Percentiles rank a stretch among this genome's conserved stretches.
Conservation (phyloP, 2,797 vertebrate species). For the Xerus rutilus region DNA sequence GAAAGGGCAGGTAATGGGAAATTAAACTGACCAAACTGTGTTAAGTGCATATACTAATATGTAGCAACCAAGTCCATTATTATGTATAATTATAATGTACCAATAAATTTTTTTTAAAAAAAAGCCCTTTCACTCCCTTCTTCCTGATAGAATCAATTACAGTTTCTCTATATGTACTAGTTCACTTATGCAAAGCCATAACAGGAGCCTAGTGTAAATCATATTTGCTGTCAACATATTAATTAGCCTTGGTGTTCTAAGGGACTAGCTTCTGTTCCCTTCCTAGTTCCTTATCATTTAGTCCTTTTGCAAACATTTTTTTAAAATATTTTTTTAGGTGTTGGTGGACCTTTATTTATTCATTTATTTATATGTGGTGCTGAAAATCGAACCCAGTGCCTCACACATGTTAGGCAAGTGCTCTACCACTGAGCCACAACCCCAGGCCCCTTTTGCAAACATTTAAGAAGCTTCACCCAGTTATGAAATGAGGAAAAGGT, state of each 20-base stretch:
- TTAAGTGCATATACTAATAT: too few relatives aligned
- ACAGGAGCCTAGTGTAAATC: neutral
- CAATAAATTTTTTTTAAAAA: neutral
- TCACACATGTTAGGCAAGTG: too few relatives aligned
- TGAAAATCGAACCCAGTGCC: too few relatives aligned
- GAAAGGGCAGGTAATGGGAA: too few relatives aligned
- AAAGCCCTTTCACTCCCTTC: neutral
- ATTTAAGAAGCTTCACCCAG: slow-evolving; percentile 13
- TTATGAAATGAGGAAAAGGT: neutral
- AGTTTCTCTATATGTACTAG: neutral
- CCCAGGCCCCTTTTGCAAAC: neutral
- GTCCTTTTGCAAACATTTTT: neutral
- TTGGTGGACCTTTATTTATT: too few relatives aligned
- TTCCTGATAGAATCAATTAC: neutral
- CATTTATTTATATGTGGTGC: too few relatives aligned
- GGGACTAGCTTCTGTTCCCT: neutral
- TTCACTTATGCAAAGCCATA: neutral
- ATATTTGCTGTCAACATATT: neutral
- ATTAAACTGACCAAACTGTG: too few relatives aligned
- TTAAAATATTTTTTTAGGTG: too few relatives aligned
- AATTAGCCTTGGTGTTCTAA: neutral
- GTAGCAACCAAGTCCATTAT: too few relatives aligned
- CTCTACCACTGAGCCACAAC: too few relatives aligned
- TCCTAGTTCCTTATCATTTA: neutral
- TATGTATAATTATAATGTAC: too few relatives aligned